Base-by-base conservation (phyloP, 2,113 vertebrate species). In the Cyprinodon variegatus region DNA sequence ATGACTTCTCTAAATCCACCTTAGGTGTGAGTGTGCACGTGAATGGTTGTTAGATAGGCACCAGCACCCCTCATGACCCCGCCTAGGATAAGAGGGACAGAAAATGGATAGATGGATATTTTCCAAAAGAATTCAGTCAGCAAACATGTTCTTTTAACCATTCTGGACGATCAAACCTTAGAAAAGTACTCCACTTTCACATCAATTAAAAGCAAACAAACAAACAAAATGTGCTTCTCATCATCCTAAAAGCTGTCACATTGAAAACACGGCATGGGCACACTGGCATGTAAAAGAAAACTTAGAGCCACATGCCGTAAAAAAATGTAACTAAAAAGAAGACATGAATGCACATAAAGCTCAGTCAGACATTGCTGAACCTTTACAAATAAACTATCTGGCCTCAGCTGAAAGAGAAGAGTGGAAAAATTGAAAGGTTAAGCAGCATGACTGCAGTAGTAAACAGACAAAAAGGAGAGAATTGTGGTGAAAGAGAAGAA, bases 401-500 rank as follows among this genome's bases (percentile, higher is more conserved):
- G 62, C 37, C 61, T 3, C 36, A 77, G 80, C 48, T 2, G 65
- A 15, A 37, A 59, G 4, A 69, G 46, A 39, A 22, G 57, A 48
- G 72, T 57, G 61, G 68, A 39, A 63, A 53, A 77, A 65, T 41
- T 8, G 0, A 65, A 45, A 86, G 59, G 72, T 10, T 40, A 8
- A 63, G 11, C 3, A 46, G 20, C 9, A 3, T 0, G 14, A 60
- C 1, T 2, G 61, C 39, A 38, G 65, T 41, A 29, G 4, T 50
- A 60, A 48, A 62, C 60, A 65, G 65, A 67, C 43, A 37, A 68
- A 11, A 66, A 39, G 48, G 45, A 36, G 22, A 39, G 36, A 68
- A 50, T 4, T 13, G 20, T 62, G 68, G 65, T 65, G 4, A 46
- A 59, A 76, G 39, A 41, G 71, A 60, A 65, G 43, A 63, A n/a